phyloP scores from a whole-genome alignment of 2,888 invertebrate species.

The Orthosia cruda region DNA sequence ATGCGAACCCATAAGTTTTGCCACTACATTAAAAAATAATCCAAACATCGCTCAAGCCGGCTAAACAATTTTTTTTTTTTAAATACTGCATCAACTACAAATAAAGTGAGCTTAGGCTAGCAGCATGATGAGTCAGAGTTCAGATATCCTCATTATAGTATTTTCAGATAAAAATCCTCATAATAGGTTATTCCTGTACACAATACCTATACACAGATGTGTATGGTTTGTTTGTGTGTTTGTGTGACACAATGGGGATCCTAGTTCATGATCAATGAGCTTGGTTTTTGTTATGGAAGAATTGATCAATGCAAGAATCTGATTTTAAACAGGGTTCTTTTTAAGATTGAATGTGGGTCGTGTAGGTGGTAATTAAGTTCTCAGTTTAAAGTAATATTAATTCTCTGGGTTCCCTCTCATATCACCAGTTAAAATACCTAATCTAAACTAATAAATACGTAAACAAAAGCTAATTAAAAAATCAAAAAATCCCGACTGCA shows the following conservation, averaged over 20 bases:
- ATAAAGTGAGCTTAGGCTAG: background rate
- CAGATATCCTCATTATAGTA: background rate
- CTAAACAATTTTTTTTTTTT: too few species aligned
- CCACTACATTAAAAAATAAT: too few species aligned
- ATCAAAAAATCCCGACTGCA: too few species aligned
- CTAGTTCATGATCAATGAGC: constrained; percentile 2
- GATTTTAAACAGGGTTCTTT: background rate
- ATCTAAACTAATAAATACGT: too few species aligned
- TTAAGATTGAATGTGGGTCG: background rate
- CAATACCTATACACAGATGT: constrained; percentile 8
- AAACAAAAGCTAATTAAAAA: too few species aligned
- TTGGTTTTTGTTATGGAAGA: background rate
- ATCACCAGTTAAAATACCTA: too few species aligned
- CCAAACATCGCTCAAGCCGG: too few species aligned
- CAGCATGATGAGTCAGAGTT: background rate
- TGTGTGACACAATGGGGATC: constrained; percentile 8
- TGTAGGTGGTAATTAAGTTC: too few species aligned
- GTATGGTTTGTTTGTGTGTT: background rate
- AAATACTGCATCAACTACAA: too few species aligned
- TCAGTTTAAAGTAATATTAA: too few species aligned
- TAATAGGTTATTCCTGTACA: background rate
- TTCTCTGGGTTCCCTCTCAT: too few species aligned
- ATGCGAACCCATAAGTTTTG: too few species aligned
- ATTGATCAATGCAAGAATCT: background rate
- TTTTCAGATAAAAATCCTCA: constrained; percentile 8